phyloP scores from a whole-genome alignment of 2,113 vertebrate species.

The Callionymus lyra region DNA sequence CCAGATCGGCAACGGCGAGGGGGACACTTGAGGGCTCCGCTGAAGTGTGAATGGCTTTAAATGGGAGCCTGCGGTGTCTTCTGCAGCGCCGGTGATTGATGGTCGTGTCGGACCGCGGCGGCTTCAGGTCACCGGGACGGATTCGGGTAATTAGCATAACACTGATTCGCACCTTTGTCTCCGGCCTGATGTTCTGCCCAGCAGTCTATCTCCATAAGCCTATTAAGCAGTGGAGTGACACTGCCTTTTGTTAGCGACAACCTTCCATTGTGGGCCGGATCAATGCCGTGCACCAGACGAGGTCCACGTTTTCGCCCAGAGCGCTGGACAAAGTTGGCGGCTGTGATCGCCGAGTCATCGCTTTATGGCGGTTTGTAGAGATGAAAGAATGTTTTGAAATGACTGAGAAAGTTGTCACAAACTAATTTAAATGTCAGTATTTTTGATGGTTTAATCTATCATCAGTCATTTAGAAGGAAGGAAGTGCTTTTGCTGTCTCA shows the following conservation, averaged over 20 bases:
- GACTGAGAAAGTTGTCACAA: no score
- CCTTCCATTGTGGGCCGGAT: constrained; percentile 46
- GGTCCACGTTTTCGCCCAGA: constrained; percentile 22
- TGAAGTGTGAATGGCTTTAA: constrained; percentile 44
- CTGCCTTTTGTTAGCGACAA: constrained; percentile 39
- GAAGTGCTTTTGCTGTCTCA: no score
- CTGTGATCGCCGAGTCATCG: constrained; percentile 1
- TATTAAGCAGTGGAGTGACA: constrained; percentile 34
- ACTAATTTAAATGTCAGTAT: no score
- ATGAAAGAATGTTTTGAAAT: no score
- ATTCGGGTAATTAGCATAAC: constrained; percentile 58
- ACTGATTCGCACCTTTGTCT: constrained; percentile 45
- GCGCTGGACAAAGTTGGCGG: constrained; percentile 9
- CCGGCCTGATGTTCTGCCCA: constrained; percentile 29
- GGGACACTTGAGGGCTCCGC: constrained; percentile 3
- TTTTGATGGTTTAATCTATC: no score
- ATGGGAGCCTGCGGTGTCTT: constrained; percentile 36
- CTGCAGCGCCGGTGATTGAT: constrained; percentile 46
- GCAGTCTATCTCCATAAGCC: constrained; percentile 44
- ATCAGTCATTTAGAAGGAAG: no score
- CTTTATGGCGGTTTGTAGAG: no score
- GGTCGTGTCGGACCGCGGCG: constrained; percentile 27
- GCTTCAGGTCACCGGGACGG: constrained; percentile 26
- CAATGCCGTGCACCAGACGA: constrained; percentile 26
- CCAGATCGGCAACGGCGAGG: neutral